Evolutionary conservation across 2,113 vertebrate genomes (phyloP), one percentile per base, ranked within the genome.

Genomic region (Daubentonia madagascariensis): DNA sequence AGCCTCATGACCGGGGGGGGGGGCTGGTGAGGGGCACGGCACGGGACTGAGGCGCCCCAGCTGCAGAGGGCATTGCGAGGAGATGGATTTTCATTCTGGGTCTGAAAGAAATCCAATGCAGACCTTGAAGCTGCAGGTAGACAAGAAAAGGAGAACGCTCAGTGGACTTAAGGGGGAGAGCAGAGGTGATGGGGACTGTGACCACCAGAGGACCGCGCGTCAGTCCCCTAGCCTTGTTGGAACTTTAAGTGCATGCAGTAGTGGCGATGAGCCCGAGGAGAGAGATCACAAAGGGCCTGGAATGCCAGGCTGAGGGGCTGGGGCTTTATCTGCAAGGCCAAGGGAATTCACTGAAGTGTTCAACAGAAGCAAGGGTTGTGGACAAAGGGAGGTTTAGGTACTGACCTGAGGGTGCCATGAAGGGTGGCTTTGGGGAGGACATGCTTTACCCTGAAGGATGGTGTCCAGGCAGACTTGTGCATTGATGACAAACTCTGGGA

Each of bases 41-140:
- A 22, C 14, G 28, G 57, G 40, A 40, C 73, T 48, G 18, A 17
- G 20, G n/a, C 48, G 63, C 1, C 16, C 32, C 9, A 59, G 54
- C 6, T 20, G 65, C 7, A 2, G 3, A 6, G 40, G 13, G 16
- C 32, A 28, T n/a, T 5, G 3, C 6, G 4, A 22, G 3, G 12
- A 45, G 12, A 13, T 50, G 16, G 22, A 13, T 87, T 43, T 75
- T 52, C 28, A 72, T 43, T 35, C 11, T 61, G 12, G 6, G 1
- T 57, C 11, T 40, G 18, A 73, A 40, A 80, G 35, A 20, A 43
- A 94, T 28, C 35, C 48, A 48, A 8, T 43, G 35, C 25, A 61
- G 16, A n/a, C 17, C 12, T 67, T 37, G 17, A 30, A 61, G 78
- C 4, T 43, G 61, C 30, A 40, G 30, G n/a, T 8, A 59, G 57